Base-by-base conservation (phyloP, 2,113 vertebrate genomes). In the Heloderma charlesbogerti region DNA sequence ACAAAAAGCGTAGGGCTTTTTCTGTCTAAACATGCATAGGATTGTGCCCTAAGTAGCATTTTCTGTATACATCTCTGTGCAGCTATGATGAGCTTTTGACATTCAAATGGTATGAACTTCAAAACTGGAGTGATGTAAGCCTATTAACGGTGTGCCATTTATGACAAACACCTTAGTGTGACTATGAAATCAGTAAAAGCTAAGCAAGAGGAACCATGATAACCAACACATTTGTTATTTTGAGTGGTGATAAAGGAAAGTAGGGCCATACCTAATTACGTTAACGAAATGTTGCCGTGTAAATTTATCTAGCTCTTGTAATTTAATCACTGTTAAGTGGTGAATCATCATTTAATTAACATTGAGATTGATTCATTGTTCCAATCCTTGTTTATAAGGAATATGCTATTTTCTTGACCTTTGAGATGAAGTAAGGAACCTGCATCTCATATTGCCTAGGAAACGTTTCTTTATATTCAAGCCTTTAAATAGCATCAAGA, bases 291-390 rank as follows among this genome's bases (percentile, higher is more conserved):
- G 43, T 80, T 94, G 40, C 90, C 97, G 74, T 94, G 91, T 95
- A 82, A 90, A 93, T 96, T 94, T 96, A 96, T 96, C 91, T 95
- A 94, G 54, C 66, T 90, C 90, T 93, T 95, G 90, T 87, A 96
- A 95, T 96, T 94, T 94, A 96, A 96, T 96, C 89, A 93, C 89
- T 94, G 86, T 79, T 96, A 96, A 96, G 95, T 91, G 18, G 48
- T 63, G 67, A 57, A 96, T 93, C 4, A 94, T 93, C 0, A 6
- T 93, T 96, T 97, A 96, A 97, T 96, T 97, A 95, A 96, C 96
- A 95, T 84, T 90, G 79, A 95, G 91, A 86, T 69, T 96, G 96
- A 97, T 96, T 95, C 95, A 95, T 94, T 90, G 90, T 93, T 95
- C 93, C 80, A 86, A 89, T 95, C 96, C 79, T 95, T 97, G 87